Evolutionary conservation across 2,797 vertebrate genomes (phyloP).

Genomic region (Enteromius argenteus): DNA sequence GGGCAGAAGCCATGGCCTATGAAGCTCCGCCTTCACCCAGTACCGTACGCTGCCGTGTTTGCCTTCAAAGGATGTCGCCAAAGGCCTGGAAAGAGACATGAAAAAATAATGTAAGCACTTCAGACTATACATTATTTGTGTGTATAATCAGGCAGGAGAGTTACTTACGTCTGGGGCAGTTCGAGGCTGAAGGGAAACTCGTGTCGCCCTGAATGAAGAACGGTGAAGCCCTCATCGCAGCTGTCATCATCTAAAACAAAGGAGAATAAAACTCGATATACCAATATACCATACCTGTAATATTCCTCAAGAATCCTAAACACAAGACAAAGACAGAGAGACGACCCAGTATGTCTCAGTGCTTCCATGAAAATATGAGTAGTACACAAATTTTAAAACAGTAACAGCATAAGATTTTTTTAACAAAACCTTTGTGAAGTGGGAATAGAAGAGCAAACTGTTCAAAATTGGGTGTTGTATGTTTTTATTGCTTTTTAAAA

Average conservation of each 20-base stretch:
- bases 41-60: conserved; percentile 96
- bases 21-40: conserved; percentile 96
- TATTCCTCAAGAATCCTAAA: conserved; percentile 64
- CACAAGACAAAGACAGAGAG: conserved; percentile 43
- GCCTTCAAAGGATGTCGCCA: conserved; percentile 98
- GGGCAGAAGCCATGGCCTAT: conserved; percentile 94
- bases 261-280: conserved; percentile 81
- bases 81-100: conserved; percentile 81
- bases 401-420: background rate
- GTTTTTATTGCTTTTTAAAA: background rate
- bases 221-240: conserved; percentile 88
- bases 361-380: background rate
- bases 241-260: conserved; percentile 83
- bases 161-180: conserved; percentile 96
- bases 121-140: conserved; percentile 60
- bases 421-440: background rate
- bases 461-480: background rate
- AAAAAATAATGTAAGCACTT: conserved; percentile 64
- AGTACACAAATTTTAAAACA: background rate
- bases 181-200: conserved; percentile 97
- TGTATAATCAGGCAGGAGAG: conserved; percentile 2
- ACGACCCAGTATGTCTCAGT: background rate
- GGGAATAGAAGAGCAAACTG: background rate
- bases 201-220: conserved; percentile 89
- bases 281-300: conserved; percentile 80